A percentile compares a stretch with the other conserved stretches of the same genome.
phyloP scores from a whole-genome alignment of 2,113 vertebrate genomes.

The Piaya cayana region DNA sequence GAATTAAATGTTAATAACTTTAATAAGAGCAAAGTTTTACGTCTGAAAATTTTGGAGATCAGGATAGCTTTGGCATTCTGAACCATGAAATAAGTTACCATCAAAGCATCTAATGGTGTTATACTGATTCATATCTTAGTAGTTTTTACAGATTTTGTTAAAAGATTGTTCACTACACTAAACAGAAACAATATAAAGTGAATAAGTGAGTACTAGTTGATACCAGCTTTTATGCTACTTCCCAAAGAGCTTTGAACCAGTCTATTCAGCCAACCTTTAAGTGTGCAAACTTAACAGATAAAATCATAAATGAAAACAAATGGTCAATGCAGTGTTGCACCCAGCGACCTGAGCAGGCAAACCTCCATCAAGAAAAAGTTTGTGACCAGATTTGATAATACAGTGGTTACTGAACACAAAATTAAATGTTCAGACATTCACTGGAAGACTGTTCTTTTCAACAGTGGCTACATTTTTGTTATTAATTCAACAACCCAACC shows the following conservation, averaged over 20 bases:
- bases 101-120: not conserved
- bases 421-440: not conserved
- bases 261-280: not conserved
- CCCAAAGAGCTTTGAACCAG: not conserved
- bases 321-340: not conserved
- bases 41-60: not conserved
- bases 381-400: not conserved
- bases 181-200: not conserved
- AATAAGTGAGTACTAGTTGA: not conserved
- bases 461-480: conserved; percentile 25
- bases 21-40: not conserved
- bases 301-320: not conserved
- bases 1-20: not conserved
- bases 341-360: not conserved
- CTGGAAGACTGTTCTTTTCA: not conserved
- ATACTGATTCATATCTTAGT: not conserved
- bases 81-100: not conserved
- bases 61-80: not conserved
- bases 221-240: not conserved
- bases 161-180: not conserved
- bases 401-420: not conserved
- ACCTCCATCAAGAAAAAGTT: not conserved
- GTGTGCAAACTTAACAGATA: not conserved
- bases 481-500: conserved; percentile 21
- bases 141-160: not conserved